A percentile compares a stretch with the other conserved stretches of the same genome.
Conservation (phyloP, 2,888 invertebrate genomes). For the Adela reaumurella region DNA sequence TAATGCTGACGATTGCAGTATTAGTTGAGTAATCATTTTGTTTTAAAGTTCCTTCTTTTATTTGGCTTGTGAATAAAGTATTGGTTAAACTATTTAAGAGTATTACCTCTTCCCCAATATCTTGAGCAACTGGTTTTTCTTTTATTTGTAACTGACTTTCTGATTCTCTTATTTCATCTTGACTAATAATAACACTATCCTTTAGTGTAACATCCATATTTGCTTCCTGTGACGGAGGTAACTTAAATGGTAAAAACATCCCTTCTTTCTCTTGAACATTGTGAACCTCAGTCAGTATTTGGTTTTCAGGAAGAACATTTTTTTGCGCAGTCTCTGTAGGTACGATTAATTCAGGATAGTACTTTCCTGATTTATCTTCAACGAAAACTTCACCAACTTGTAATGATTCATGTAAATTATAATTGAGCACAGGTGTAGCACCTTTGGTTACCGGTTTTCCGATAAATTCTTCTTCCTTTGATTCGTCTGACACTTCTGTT, state of each 20-base stretch:
- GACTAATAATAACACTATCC: conserved; percentile 57
- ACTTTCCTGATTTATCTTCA: conserved; percentile 71
- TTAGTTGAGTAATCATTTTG: conserved; percentile 45
- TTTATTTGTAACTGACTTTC: conserved; percentile 52
- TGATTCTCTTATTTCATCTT: conserved; percentile 61
- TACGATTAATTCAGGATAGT: conserved; percentile 74
- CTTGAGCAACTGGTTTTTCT: conserved; percentile 24
- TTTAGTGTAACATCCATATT: conserved; percentile 55
- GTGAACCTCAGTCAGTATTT: conserved; percentile 61
- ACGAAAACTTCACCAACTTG: conserved; percentile 65
- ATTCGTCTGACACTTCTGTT: conserved; percentile 61
- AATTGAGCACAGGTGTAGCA: conserved; percentile 58
- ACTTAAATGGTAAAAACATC: conserved; percentile 50
- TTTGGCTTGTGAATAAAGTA: conserved; percentile 60
- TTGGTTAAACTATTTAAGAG: conserved; percentile 55
- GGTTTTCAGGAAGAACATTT: conserved; percentile 62
- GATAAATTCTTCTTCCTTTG: conserved; percentile 56
- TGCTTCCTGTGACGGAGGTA: conserved; percentile 61
- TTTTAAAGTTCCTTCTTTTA: conserved; percentile 58
- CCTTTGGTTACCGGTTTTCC: conserved; percentile 35
- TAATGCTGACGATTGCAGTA: conserved; percentile 57
- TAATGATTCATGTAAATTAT: conserved; percentile 61
- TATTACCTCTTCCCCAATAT: conserved; percentile 31
- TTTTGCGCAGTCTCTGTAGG: conserved; percentile 72
- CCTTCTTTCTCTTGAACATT: conserved; percentile 69